phyloP scores from a whole-genome alignment of 2,797 vertebrate species.

The Amphiprion clarkii region DNA sequence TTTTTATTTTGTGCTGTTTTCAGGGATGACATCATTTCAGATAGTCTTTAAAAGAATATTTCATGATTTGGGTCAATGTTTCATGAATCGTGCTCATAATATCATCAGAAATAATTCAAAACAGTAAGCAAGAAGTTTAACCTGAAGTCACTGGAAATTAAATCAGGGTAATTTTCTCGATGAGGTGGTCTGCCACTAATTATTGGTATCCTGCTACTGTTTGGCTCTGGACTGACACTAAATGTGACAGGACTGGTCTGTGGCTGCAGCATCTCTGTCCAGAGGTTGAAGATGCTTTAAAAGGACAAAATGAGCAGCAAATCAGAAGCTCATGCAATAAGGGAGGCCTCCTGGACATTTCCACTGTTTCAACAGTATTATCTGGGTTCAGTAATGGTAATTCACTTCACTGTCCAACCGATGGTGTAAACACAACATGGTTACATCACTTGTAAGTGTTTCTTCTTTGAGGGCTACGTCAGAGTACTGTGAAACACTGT shows the following conservation, averaged over 20 bases:
- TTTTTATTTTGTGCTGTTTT: slow-evolving; percentile 14
- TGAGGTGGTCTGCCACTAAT: slow-evolving; percentile 26
- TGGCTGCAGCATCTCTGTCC: not conserved
- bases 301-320: not conserved
- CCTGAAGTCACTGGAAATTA: slow-evolving; percentile 7
- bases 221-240: slow-evolving; percentile 10
- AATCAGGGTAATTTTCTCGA: slow-evolving; percentile 13
- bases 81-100: not conserved
- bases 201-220: slow-evolving; percentile 28
- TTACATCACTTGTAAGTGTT: no score
- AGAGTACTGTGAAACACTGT: no score
- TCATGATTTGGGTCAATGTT: slow-evolving; percentile 28
- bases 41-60: slow-evolving; percentile 21
- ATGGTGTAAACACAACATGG: not conserved
- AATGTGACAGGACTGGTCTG: slow-evolving; percentile 15
- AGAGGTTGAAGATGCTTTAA: not conserved
- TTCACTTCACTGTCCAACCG: not conserved
- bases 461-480: no score
- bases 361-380: not conserved
- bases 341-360: not conserved
- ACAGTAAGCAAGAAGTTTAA: not conserved
- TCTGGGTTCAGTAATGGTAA: not conserved
- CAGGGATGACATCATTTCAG: slow-evolving; percentile 59
- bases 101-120: not conserved
- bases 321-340: not conserved